Conservation (phyloP, 2,888 invertebrate genomes). For the Aphodius sticticus region DNA sequence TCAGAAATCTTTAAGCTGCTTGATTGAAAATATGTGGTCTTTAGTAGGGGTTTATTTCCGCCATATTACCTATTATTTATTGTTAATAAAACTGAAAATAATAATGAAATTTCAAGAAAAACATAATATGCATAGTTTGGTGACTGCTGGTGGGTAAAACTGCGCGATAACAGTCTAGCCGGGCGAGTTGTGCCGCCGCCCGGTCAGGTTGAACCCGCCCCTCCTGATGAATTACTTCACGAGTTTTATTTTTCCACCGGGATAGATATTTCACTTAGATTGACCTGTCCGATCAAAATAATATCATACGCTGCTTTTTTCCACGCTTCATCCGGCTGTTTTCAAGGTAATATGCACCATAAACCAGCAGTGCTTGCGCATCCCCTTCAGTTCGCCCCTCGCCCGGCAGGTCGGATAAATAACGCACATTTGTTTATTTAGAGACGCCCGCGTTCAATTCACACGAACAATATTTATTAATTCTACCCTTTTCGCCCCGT, state of each 20-base stretch:
- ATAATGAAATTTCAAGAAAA: no score
- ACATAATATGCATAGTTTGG: not conserved
- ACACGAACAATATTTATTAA: not conserved
- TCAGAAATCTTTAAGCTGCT: no score
- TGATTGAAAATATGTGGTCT: no score
- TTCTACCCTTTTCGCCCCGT: not conserved
- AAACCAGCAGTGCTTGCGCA: not conserved
- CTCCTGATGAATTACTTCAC: conserved; percentile 48
- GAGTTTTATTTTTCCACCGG: conserved; percentile 48
- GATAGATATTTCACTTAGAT: conserved; percentile 49
- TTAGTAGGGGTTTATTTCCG: no score
- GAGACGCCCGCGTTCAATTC: not conserved
- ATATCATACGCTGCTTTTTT: conserved; percentile 42
- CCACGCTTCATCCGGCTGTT: conserved; percentile 31
- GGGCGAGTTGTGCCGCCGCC: not conserved
- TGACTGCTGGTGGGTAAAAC: not conserved
- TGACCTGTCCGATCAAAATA: conserved; percentile 48
- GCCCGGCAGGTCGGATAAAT: not conserved
- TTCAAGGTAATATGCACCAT: conserved; percentile 30
- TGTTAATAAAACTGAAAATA: no score
- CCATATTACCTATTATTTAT: no score
- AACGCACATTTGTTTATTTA: not conserved
- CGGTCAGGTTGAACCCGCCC: conserved; percentile 5
- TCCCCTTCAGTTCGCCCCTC: not conserved
- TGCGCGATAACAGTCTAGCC: not conserved